Conservation (phyloP, 1,140 invertebrate genomes). For the Palaemon carinicauda region DNA sequence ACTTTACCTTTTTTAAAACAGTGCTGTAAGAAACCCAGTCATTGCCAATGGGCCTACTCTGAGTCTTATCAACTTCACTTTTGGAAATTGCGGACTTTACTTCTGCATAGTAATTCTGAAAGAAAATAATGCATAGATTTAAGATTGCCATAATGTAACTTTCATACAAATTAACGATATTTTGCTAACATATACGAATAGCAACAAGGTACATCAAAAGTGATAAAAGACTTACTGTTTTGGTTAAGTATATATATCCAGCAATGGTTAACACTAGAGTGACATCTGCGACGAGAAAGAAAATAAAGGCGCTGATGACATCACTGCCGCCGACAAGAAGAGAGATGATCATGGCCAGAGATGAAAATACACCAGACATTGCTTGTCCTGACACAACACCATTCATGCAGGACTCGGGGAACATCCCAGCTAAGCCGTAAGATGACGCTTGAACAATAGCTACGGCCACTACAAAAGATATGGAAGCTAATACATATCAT, state of each 20-base stretch:
- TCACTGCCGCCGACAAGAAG: constrained; percentile 63
- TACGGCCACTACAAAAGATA: constrained; percentile 16
- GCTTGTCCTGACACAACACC: constrained; percentile 88
- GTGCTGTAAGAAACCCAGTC: no score
- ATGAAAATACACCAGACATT: constrained; percentile 87
- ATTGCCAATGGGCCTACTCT: no score
- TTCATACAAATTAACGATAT: no score
- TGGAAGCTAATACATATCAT: neutral
- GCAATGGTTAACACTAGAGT: constrained; percentile 74
- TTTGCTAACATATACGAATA: no score
- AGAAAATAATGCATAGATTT: no score
- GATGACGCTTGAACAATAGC: constrained; percentile 84
- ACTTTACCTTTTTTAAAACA: no score
- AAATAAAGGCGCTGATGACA: constrained; percentile 47
- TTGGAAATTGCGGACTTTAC: no score
- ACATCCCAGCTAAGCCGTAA: constrained; percentile 83
- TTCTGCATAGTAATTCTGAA: no score
- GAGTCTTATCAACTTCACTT: no score
- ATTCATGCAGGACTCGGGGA: constrained; percentile 85
- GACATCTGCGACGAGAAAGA: constrained; percentile 54
- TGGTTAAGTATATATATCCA: constrained; percentile 76
- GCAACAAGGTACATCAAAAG: neutral
- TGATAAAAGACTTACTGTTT: constrained; percentile 69
- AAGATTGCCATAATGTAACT: no score
- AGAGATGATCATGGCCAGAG: constrained; percentile 81